Evolutionary conservation across 2,888 invertebrate genomes (phyloP), one percentile per base, ranked within the genome.

Genomic region (Polydrusus cervinus): DNA sequence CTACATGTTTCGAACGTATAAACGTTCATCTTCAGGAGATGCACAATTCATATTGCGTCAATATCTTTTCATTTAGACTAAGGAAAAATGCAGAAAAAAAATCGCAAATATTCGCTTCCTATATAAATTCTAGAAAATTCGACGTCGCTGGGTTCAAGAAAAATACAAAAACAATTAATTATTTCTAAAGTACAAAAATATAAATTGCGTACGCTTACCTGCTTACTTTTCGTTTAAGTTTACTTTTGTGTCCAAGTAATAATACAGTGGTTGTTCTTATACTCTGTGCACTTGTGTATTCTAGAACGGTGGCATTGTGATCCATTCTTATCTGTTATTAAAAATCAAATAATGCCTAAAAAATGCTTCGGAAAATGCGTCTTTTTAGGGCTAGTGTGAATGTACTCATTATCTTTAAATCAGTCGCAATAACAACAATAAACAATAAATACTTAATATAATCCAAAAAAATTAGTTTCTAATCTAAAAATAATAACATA

Each of bases 401-500:
- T 51, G 20, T 9, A 51, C 20, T 13, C 51, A 5, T 20, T 18
- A 18, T 20, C 20, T 51, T 51, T 20, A 51, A 51, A 51, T 51
- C 51, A 51, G 51, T 11, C 51, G 51, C 51, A 51, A 51, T 51
- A 51, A 20, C 3, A 51, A 18, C 20, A 11, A 20, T 51, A 51
- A 49, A 51, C 20, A 51, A 51, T 51, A 8, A 20, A 8, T 20
- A 18, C 9, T 10, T 7, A 51, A 20, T 18, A 51, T 18, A 49
- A 30, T 34, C 34, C 16, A 2, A 25, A 16, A 14, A 49, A 49
- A 49, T 3, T 16, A 16, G 1, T 7, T 6, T 49, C 5, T 49
- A 49, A 49, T 49, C 49, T 51, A 10, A 51, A 51, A 51, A 18
- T 18, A 51, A 18, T 20, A 49, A 16, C 47, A 51, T 40, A 40